Conservation (phyloP, 2,888 invertebrate genomes). For the Papilio protenor region DNA sequence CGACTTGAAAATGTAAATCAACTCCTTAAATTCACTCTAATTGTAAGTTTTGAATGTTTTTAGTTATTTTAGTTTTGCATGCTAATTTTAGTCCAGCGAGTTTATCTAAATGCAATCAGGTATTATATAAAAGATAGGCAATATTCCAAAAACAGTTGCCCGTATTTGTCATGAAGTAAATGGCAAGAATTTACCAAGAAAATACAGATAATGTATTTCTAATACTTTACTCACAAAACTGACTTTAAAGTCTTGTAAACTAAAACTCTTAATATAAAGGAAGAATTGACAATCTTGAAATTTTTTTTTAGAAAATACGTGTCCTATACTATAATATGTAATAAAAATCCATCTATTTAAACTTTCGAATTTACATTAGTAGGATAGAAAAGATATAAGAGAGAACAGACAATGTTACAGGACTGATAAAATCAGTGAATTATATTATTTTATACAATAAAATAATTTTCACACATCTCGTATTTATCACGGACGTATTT, state of each 20-base stretch:
- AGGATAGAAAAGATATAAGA: no score
- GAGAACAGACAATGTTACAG: no score
- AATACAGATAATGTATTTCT: neutral
- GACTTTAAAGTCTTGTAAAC: no score
- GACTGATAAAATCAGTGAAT: no score
- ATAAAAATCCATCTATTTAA: no score
- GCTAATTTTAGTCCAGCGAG: neutral
- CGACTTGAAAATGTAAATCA: constrained; percentile 52
- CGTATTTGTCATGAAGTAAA: neutral
- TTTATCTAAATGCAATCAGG: constrained; percentile 19
- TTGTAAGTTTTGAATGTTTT: constrained; percentile 26
- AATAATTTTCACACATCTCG: no score
- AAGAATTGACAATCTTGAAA: constrained; percentile 41
- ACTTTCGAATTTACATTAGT: neutral
- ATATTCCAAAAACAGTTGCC: constrained; percentile 14
- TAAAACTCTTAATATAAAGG: constrained; percentile 49
- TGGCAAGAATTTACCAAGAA: neutral
- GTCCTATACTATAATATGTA: no score
- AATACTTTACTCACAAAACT: neutral
- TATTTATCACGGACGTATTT: no score
- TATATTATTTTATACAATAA: no score
- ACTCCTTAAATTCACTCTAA: constrained; percentile 49
- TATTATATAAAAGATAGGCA: constrained; percentile 8
- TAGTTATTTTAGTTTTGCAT: constrained; percentile 29
- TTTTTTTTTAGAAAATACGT: no score